A percentile compares a stretch with the other conserved stretches of the same genome.
Evolutionary conservation across 2,888 invertebrate genomes (phyloP).

Genomic region (Zaprionus bogoriensis): DNA sequence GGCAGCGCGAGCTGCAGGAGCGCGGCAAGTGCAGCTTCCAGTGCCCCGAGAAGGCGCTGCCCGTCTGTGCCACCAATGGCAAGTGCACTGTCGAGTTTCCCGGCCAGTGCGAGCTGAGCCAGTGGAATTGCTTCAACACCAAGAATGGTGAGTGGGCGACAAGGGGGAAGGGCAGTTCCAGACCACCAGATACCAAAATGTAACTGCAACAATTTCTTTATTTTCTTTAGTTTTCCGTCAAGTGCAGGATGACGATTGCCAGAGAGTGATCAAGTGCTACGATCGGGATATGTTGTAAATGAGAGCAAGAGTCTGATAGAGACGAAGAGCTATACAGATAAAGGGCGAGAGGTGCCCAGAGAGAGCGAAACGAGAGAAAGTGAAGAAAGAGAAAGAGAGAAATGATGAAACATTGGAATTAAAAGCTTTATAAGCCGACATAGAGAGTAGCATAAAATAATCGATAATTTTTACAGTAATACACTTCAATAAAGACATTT

Average conservation of each 20-base stretch:
- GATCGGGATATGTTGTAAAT: conserved; percentile 48
- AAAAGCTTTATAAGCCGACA: too few relatives aligned
- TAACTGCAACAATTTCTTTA: too few relatives aligned
- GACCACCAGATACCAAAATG: too few relatives aligned
- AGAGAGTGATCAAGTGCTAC: conserved; percentile 52
- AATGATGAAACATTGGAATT: too few relatives aligned
- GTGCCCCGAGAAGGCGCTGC: conserved; percentile 53
- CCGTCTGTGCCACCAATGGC: conserved; percentile 63
- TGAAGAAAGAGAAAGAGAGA: background rate
- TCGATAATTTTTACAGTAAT: too few relatives aligned
- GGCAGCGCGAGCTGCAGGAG: conserved; percentile 45
- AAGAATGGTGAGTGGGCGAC: conserved; percentile 51
- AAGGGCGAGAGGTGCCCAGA: background rate
- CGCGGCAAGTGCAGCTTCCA: conserved; percentile 61
- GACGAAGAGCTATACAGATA: background rate
- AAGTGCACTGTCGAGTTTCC: conserved; percentile 63
- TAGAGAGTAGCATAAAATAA: too few relatives aligned
- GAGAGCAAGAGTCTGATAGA: background rate
- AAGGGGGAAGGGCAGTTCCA: background rate
- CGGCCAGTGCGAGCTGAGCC: conserved; percentile 62
- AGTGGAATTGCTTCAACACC: conserved; percentile 71
- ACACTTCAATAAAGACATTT: too few relatives aligned
- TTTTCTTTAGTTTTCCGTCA: conserved; percentile 51
- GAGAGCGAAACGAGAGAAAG: background rate
- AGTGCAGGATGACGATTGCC: conserved; percentile 64